Evolutionary conservation across 2,113 vertebrate species (phyloP).

Genomic region (Pterocles orientalis): DNA sequence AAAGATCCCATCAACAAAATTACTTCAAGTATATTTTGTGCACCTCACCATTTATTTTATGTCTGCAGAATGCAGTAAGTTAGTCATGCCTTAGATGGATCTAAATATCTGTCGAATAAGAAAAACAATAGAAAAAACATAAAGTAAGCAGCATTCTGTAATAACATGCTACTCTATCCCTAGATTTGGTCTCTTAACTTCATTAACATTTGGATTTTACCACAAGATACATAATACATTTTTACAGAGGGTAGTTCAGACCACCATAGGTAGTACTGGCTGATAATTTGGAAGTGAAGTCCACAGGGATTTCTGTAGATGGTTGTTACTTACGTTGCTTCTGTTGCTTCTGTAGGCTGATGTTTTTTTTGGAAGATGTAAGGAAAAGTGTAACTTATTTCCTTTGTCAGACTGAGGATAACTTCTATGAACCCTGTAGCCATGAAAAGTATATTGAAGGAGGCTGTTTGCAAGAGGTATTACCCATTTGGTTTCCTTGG

Average conservation of each 20-base stretch:
- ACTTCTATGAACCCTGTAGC: slow-evolving; percentile 11
- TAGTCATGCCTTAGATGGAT: neutral
- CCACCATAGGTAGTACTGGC: neutral
- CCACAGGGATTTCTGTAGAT: neutral
- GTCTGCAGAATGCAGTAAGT: neutral
- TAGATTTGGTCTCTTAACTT: neutral
- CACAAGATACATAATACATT: neutral
- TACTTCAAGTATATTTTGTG: neutral
- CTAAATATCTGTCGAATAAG: neutral
- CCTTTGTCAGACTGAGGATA: neutral
- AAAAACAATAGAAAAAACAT: neutral
- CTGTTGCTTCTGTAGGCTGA: neutral
- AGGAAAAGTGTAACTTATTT: neutral
- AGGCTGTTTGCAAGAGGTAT: slow-evolving; percentile 44
- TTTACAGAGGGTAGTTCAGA: neutral
- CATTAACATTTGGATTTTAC: neutral
- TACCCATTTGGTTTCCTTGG: slow-evolving; percentile 69
- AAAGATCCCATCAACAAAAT: neutral
- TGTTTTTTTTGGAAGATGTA: neutral
- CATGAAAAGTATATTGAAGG: slow-evolving; percentile 16
- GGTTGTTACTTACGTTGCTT: neutral
- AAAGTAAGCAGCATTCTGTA: neutral
- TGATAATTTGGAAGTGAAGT: neutral
- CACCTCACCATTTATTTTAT: neutral
- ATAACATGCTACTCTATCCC: neutral